Conservation (phyloP, 2,113 vertebrate species). For the Pao palembangensis region DNA sequence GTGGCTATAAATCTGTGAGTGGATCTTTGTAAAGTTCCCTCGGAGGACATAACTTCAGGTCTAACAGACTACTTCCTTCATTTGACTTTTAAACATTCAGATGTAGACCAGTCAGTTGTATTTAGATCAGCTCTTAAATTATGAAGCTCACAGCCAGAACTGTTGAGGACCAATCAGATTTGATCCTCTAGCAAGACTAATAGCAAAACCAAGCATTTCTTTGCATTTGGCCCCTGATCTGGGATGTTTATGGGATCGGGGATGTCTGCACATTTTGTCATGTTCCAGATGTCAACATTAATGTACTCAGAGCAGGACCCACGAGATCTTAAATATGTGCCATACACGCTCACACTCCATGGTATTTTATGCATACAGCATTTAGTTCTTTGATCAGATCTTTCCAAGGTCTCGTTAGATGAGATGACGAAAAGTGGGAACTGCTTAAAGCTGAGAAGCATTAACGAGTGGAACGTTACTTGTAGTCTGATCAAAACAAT, state of each 20-base stretch:
- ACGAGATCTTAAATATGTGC: constrained; percentile 9
- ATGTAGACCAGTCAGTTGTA: constrained; percentile 54
- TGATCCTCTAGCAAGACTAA: constrained; percentile 53
- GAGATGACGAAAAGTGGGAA: constrained; percentile 34
- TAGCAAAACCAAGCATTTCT: constrained; percentile 30
- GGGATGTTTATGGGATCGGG: constrained; percentile 47
- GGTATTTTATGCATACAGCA: neutral
- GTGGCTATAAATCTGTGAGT: constrained; percentile 76
- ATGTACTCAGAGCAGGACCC: constrained; percentile 9
- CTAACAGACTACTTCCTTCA: constrained; percentile 66
- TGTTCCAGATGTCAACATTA: constrained; percentile 47
- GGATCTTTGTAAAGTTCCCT: constrained; percentile 72
- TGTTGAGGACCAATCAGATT: constrained; percentile 59
- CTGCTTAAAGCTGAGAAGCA: constrained; percentile 30
- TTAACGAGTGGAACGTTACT: constrained; percentile 51
- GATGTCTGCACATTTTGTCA: constrained; percentile 27
- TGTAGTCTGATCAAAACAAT: constrained; percentile 46
- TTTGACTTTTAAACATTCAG: constrained; percentile 76
- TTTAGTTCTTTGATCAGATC: constrained; percentile 18
- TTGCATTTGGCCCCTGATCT: constrained; percentile 49
- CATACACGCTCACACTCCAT: constrained; percentile 4
- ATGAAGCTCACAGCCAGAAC: constrained; percentile 48
- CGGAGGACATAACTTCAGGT: constrained; percentile 75
- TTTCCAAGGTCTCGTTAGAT: neutral
- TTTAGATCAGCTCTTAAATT: constrained; percentile 66